Percentiles rank a stretch among this genome's conserved stretches.
phyloP scores from a whole-genome alignment of 2,113 vertebrate species.

The Misgurnus mizolepis region DNA sequence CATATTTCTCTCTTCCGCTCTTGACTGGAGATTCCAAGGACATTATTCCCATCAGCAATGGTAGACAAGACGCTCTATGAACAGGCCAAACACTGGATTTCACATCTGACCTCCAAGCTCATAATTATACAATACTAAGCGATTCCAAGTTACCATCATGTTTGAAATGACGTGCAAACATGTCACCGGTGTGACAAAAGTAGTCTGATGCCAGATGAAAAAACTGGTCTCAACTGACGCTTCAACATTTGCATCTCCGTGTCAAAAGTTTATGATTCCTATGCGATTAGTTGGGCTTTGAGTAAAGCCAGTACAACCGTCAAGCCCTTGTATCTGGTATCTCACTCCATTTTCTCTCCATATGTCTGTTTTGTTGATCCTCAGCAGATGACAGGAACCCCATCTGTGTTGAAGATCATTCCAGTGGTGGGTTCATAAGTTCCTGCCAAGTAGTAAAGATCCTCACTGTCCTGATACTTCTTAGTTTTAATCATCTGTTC shows the following conservation, averaged over 20 bases:
- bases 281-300: not conserved
- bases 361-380: not conserved
- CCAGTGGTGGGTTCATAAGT: constrained; percentile 98
- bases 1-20: constrained; percentile 7
- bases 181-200: constrained; percentile 1
- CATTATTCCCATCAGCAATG: constrained; percentile 16
- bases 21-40: not conserved
- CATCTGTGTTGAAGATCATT: constrained; percentile 98
- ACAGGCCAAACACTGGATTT: constrained; percentile 1
- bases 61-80: not conserved
- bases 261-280: constrained; percentile 9
- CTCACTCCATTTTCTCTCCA: not conserved
- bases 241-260: not conserved
- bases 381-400: constrained; percentile 96
- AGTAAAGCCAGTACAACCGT: not conserved
- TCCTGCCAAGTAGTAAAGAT: constrained; percentile 98
- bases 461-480: constrained; percentile 97
- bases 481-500: constrained; percentile 97
- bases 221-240: not conserved
- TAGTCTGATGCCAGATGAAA: not conserved
- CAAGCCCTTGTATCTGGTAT: constrained; percentile 6
- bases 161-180: constrained; percentile 7
- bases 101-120: not conserved
- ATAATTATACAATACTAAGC: constrained; percentile 35
- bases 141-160: constrained; percentile 35